These are phyloP conservation scores for Mesopsocus fuscifrons DNA, from an alignment of 2,888 invertebrate genomes.

Conservation along the genomic window DNA sequence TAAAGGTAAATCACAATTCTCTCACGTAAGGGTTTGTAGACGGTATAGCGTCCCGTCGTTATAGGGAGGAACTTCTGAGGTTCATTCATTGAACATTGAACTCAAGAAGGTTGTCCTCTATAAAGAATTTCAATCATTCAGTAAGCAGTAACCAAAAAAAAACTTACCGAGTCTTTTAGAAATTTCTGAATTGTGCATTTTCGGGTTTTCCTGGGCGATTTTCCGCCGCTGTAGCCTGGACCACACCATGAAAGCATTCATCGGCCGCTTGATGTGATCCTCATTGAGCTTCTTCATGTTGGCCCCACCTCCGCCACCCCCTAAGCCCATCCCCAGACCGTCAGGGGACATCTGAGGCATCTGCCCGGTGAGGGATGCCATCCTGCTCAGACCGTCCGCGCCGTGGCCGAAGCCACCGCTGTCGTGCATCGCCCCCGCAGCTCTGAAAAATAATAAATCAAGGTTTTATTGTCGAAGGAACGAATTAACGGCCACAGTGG, in stretches of 20 bases:
- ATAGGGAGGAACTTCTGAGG: too few species aligned
- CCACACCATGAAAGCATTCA: conserved; percentile 99
- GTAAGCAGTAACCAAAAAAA: too few species aligned
- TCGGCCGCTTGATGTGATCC: conserved; percentile 83
- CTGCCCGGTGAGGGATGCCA: conserved; percentile 6
- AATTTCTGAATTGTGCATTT: conserved; percentile 80
- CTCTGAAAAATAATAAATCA: conserved; percentile 1
- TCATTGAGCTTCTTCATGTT: conserved; percentile 24
- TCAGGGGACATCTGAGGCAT: conserved; percentile 9
- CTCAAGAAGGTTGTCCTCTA: too few species aligned
- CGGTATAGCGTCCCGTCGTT: too few species aligned
- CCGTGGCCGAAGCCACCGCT: conserved; percentile 3
- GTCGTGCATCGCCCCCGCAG: conserved; percentile 8
- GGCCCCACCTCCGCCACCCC: conserved; percentile 28
- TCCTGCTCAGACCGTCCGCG: not conserved
- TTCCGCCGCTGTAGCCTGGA: conserved; percentile 77
- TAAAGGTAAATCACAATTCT: too few species aligned
- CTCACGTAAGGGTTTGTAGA: too few species aligned
- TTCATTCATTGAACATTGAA: too few species aligned
- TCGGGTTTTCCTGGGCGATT: conserved; percentile 87
- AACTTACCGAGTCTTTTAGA: conserved; percentile 56
- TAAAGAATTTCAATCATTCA: too few species aligned
- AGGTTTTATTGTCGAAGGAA: too few species aligned
- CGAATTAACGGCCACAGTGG: too few species aligned
- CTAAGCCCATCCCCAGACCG: conserved; percentile 22